A percentile compares a stretch with the other conserved stretches of the same genome.
phyloP scores from a whole-genome alignment of 2,888 invertebrate genomes.

The Camponotus fellah region DNA sequence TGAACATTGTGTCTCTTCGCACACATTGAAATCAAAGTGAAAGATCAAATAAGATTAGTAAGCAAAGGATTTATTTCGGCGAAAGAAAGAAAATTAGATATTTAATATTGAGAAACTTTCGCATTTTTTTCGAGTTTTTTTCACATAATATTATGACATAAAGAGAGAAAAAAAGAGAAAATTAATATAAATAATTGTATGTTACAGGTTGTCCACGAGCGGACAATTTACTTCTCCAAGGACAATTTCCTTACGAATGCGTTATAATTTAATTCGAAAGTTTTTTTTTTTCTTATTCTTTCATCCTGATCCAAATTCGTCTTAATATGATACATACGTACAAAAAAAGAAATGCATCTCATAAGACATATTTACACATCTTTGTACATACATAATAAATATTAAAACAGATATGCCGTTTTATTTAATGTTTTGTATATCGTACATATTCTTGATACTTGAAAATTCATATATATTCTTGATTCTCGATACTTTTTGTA shows the following conservation, averaged over 20 bases:
- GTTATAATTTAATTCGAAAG: slow-evolving; percentile 88
- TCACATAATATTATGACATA: neutral
- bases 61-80: slow-evolving; percentile 2
- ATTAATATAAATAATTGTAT: slow-evolving; percentile 26
- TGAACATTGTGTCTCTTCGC: neutral
- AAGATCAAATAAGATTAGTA: slow-evolving; percentile 24
- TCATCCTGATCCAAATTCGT: slow-evolving; percentile 56
- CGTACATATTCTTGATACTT: neutral
- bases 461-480: neutral
- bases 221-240: slow-evolving; percentile 82
- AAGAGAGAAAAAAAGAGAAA: neutral
- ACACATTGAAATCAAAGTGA: neutral
- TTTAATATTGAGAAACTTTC: slow-evolving; percentile 14
- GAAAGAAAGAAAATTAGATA: slow-evolving; percentile 24
- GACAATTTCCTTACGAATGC: slow-evolving; percentile 90
- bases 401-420: slow-evolving; percentile 37
- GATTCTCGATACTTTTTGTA: neutral
- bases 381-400: slow-evolving; percentile 77
- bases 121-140: slow-evolving; percentile 27
- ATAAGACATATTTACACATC: slow-evolving; percentile 69
- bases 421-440: slow-evolving; percentile 9
- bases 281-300: slow-evolving; percentile 35
- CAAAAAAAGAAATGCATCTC: slow-evolving; percentile 60
- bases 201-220: slow-evolving; percentile 89
- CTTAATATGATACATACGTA: slow-evolving; percentile 64